Percentiles rank a stretch among this genome's conserved stretches.
Evolutionary conservation across 30 jellyfish, hydroid and myxozoan genomes (phyloP).

Genomic region (Hydra vulgaris): DNA sequence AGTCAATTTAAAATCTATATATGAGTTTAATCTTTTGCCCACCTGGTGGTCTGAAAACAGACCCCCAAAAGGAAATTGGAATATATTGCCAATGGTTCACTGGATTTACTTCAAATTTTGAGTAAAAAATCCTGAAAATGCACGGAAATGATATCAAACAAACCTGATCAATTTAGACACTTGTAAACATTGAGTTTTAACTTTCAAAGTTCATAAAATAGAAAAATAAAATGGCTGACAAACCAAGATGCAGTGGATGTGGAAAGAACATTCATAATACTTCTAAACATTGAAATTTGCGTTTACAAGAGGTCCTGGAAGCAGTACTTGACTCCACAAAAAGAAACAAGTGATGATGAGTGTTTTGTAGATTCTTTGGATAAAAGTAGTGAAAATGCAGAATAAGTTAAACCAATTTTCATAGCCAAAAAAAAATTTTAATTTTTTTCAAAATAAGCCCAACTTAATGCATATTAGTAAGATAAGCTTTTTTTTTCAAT

Average conservation of each 20-base stretch:
- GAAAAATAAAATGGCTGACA: not conserved
- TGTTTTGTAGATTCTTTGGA: not conserved
- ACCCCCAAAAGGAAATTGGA: not conserved
- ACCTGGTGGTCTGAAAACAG: not conserved
- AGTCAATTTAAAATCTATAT: no score
- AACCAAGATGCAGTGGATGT: not conserved
- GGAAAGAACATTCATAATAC: not conserved
- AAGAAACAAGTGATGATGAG: not conserved
- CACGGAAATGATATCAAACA: not conserved
- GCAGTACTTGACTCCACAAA: not conserved
- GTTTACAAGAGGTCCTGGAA: not conserved
- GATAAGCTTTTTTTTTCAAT: no score
- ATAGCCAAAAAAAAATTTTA: no score
- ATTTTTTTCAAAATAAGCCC: no score
- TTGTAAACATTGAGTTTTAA: not conserved
- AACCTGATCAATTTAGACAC: not conserved
- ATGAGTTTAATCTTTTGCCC: not conserved
- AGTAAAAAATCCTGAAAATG: not conserved
- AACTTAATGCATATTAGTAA: no score
- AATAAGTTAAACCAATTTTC: no score
- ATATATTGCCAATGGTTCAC: not conserved
- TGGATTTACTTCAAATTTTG: not conserved
- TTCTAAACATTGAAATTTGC: not conserved
- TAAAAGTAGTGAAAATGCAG: not conserved
- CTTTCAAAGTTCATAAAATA: not conserved